phyloP scores from a whole-genome alignment of 2,888 invertebrate genomes.

The Acleris sparsana region DNA sequence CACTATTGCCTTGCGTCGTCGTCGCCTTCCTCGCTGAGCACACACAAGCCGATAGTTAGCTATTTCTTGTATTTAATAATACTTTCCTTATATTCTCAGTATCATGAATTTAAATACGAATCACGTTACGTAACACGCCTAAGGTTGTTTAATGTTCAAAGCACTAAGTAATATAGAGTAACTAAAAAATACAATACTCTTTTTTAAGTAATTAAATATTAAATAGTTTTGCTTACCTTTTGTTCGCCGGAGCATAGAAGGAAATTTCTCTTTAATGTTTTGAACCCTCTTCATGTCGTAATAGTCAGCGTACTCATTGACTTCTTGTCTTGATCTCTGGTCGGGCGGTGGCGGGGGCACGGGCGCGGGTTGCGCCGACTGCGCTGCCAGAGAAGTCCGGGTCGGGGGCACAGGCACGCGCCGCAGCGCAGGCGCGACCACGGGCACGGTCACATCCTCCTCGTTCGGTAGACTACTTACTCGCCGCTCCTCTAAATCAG shows the following conservation, averaged over 20 bases:
- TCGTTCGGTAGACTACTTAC: background rate
- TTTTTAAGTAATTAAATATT: too few relatives aligned
- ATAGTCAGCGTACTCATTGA: conserved; percentile 59
- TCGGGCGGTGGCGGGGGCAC: background rate
- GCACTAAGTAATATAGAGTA: too few relatives aligned
- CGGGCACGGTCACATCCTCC: background rate
- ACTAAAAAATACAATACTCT: too few relatives aligned
- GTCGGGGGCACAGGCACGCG: background rate
- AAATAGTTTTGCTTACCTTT: conserved; percentile 51
- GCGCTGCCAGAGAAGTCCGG: background rate
- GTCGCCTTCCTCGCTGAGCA: conserved; percentile 57
- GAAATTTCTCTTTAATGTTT: conserved; percentile 59
- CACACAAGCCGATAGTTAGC: conserved; percentile 68
- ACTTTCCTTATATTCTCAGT: background rate
- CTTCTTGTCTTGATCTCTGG: conserved; percentile 3
- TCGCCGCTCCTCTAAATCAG: conserved; percentile 7
- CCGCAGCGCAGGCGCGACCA: background rate
- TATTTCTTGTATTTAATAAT: conserved; percentile 33
- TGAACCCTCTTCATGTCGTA: conserved; percentile 66
- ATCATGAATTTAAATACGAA: too few relatives aligned
- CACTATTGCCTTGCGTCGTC: conserved; percentile 24
- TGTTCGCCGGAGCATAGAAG: conserved; percentile 52
- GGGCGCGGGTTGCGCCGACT: background rate
- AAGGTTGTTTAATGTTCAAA: too few relatives aligned
- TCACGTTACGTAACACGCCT: too few relatives aligned